A percentile compares a stretch with the other conserved stretches of the same genome.
Evolutionary conservation across 2,888 invertebrate genomes (phyloP).

Genomic region (Rhaphigaster nebulosa): DNA sequence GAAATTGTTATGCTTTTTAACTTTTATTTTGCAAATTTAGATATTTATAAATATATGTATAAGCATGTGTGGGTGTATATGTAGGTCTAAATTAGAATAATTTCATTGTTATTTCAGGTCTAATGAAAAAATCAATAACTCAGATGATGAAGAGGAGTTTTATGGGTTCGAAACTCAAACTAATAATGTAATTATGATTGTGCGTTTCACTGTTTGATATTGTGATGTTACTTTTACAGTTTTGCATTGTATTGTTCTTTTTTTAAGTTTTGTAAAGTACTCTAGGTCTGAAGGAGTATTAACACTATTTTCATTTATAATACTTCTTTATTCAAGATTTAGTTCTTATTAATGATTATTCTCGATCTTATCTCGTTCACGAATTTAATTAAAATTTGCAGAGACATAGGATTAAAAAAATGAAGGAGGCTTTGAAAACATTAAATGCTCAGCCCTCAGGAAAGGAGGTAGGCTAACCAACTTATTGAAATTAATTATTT

Average conservation of each 20-base stretch:
- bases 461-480: conserved; percentile 8
- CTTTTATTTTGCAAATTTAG: no score
- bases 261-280: neutral
- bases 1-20: no score
- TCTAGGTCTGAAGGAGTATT: neutral
- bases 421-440: conserved; percentile 24
- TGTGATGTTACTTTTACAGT: neutral
- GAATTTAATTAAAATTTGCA: neutral
- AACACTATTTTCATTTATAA: neutral
- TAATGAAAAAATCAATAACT: neutral
- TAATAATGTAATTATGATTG: conserved; percentile 33
- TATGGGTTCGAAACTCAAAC: neutral
- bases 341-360: neutral
- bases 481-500: neutral
- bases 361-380: neutral
- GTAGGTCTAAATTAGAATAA: neutral
- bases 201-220: neutral
- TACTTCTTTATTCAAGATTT: neutral
- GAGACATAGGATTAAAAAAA: conserved; percentile 3
- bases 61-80: neutral
- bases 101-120: neutral
- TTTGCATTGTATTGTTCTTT: neutral
- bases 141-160: conserved; percentile 28
- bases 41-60: neutral
- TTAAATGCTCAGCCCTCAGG: neutral